Evolutionary conservation across 2,888 invertebrate species (phyloP).

Genomic region (Nycteola revayana): DNA sequence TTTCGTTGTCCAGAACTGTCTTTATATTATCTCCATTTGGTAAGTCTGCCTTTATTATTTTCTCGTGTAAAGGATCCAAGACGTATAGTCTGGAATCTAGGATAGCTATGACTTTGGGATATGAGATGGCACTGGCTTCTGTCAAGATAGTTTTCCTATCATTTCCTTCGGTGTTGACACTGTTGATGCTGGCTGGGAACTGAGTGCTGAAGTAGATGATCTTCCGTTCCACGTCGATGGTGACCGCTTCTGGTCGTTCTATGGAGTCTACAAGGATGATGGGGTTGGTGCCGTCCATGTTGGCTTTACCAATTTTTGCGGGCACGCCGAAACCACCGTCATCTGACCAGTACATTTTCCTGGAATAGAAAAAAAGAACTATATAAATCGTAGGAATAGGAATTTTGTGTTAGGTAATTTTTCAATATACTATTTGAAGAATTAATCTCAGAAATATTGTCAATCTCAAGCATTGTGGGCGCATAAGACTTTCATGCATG

Average conservation of each 20-base stretch:
- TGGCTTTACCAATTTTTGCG: conserved; percentile 93
- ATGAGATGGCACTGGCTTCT: conserved; percentile 86
- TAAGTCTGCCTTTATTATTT: conserved; percentile 91
- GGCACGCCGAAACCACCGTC: conserved; percentile 95
- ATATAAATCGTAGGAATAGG: too few species aligned
- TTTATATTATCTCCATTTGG: conserved; percentile 90
- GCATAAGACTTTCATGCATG: too few species aligned
- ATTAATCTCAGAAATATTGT: too few species aligned
- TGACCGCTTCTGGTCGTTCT: conserved; percentile 90
- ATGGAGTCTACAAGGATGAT: conserved; percentile 86
- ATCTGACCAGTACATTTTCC: conserved; percentile 97
- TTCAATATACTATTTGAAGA: too few species aligned
- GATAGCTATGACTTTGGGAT: conserved; percentile 91
- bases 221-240: conserved; percentile 91
- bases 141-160: conserved; percentile 86
- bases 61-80: conserved; percentile 94
- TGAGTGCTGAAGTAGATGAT: conserved; percentile 94
- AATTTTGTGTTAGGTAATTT: too few species aligned
- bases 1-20: conserved; percentile 91
- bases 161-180: conserved; percentile 88
- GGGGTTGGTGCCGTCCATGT: conserved; percentile 95
- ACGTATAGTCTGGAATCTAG: conserved; percentile 92
- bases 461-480: too few species aligned
- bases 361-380: conserved; percentile 50
- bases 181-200: conserved; percentile 86